phyloP scores from a whole-genome alignment of 2,888 invertebrate genomes.

The Colostygia pectinataria region DNA sequence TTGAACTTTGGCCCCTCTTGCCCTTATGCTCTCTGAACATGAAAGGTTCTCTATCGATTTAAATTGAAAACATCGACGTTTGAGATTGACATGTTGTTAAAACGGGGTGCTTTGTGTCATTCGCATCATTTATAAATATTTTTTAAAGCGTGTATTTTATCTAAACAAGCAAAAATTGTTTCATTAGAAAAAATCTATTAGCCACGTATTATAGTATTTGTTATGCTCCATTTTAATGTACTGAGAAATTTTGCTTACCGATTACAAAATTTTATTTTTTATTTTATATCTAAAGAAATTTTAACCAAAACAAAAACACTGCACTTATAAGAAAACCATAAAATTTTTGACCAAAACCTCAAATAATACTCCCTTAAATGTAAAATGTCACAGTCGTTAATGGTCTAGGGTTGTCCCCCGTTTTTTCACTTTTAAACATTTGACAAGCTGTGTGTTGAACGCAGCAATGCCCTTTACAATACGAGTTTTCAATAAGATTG shows the following conservation, averaged over 20 bases:
- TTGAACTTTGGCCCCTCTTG: slow-evolving; percentile 56
- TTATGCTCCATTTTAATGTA: no score
- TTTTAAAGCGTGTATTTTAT: no score
- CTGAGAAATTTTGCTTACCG: no score
- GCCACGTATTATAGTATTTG: no score
- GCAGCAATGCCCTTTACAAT: slow-evolving; percentile 78
- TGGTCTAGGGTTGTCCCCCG: slow-evolving; percentile 74
- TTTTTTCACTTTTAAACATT: slow-evolving; percentile 81
- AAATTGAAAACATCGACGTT: slow-evolving; percentile 72
- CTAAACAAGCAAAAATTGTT: no score
- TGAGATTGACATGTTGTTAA: slow-evolving; percentile 57
- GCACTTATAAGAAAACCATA: slow-evolving; percentile 29
- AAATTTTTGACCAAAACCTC: slow-evolving; percentile 46
- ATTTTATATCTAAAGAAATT: no score
- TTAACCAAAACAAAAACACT: neutral
- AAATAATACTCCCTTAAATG: slow-evolving; percentile 60
- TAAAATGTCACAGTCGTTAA: slow-evolving; percentile 73
- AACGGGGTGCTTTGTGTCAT: slow-evolving; percentile 48
- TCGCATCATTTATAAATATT: slow-evolving; percentile 52
- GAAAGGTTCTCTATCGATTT: slow-evolving; percentile 61
- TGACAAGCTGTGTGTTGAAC: slow-evolving; percentile 76
- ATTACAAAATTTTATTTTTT: no score
- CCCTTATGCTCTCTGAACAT: slow-evolving; percentile 31
- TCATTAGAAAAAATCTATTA: no score
- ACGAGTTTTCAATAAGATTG: slow-evolving; percentile 81